Evolutionary conservation across 2,888 invertebrate genomes (phyloP).

Genomic region (Hydropsyche betteni): DNA sequence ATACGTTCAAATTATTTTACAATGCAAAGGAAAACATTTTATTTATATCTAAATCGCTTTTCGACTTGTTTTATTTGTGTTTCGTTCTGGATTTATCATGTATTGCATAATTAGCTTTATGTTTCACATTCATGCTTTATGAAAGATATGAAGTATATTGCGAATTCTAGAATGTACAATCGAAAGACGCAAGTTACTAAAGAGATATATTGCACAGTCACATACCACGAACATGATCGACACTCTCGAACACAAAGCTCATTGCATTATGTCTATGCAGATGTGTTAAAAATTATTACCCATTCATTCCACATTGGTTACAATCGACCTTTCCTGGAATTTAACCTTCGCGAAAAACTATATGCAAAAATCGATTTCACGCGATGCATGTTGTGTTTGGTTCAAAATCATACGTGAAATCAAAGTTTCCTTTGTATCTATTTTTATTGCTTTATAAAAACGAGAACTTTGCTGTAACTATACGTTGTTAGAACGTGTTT

Average conservation of each 20-base stretch:
- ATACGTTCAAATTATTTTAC: too few species aligned
- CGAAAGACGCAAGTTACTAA: constrained; percentile 2
- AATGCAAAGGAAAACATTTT: too few species aligned
- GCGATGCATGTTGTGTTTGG: not conserved
- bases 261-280: constrained; percentile 17
- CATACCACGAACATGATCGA: constrained; percentile 18
- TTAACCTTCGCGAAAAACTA: not conserved
- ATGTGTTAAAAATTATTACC: constrained; percentile 5
- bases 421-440: too few species aligned
- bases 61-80: too few species aligned
- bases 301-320: not conserved
- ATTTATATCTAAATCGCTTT: too few species aligned
- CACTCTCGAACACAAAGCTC: not conserved
- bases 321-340: not conserved
- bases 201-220: constrained; percentile 15
- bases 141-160: too few species aligned
- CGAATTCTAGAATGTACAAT: not conserved
- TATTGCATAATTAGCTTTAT: too few species aligned
- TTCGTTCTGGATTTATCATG: too few species aligned
- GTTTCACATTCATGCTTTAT: too few species aligned
- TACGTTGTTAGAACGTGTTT: constrained; percentile 32
- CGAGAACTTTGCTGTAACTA: not conserved
- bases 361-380: not conserved
- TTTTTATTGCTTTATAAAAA: too few species aligned
- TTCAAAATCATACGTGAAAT: too few species aligned